Percentiles rank a stretch among this genome's conserved stretches.
Conservation (phyloP, 2,113 vertebrate species). For the Carassius auratus region DNA sequence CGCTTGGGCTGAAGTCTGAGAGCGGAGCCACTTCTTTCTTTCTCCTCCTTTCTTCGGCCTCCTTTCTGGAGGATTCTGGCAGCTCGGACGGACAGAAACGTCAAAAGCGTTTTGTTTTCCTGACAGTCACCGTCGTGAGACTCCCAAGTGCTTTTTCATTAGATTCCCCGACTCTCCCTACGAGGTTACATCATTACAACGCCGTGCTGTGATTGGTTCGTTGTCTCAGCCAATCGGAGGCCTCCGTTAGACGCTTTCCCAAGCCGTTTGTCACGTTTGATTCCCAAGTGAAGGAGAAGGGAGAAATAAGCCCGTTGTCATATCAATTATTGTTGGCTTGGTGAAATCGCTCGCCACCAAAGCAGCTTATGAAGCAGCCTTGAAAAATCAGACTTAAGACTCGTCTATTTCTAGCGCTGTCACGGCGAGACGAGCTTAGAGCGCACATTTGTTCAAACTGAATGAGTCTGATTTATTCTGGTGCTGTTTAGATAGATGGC, state of each 20-base stretch:
- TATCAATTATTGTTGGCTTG: conserved; percentile 77
- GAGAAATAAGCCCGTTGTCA: conserved; percentile 76
- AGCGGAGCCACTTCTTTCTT: conserved; percentile 32
- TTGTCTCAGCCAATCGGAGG: background rate
- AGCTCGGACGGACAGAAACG: background rate
- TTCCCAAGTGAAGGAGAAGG: background rate
- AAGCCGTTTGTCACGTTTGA: conserved; percentile 40
- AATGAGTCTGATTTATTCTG: background rate
- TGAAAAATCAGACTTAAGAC: conserved; percentile 71
- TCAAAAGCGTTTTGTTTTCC: background rate
- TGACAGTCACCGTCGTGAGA: background rate
- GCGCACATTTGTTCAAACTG: background rate
- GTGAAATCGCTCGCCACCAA: conserved; percentile 74
- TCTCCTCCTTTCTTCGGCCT: background rate
- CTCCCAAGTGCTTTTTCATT: background rate
- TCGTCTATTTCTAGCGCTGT: conserved; percentile 68
- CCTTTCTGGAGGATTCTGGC: background rate
- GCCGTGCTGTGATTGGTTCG: background rate
- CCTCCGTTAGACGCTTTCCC: background rate
- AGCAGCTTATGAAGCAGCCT: conserved; percentile 74
- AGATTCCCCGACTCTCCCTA: background rate
- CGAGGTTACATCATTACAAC: background rate
- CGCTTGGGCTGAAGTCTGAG: conserved; percentile 33
- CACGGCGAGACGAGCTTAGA: conserved; percentile 54
- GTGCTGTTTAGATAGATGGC: background rate